Evolutionary conservation across 2,797 vertebrate species (phyloP), one percentile per base, ranked within the genome.

Genomic region (Enteromius afrohamiltoni): DNA sequence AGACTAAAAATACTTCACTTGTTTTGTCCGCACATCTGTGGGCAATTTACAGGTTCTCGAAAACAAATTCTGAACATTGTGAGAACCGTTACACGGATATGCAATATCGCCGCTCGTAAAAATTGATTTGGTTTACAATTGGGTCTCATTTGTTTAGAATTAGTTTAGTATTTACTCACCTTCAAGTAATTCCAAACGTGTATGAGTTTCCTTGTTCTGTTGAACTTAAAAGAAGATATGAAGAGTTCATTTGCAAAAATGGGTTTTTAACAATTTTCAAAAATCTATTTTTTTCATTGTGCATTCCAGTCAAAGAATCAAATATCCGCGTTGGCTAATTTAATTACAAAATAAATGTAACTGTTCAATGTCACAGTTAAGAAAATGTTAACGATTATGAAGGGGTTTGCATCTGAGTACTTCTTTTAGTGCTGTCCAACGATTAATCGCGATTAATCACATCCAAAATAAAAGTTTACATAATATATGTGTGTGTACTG

Each of bases 11-110:
- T 47, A 68, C 49, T 80, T 19, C 7, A 21, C 26, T 34, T 37
- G 45, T 37, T 45, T 69, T 40, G 62, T 80, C 40, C 7, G 26
- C 55, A 49, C 62, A 60, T 79, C 19, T 83, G 68, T 67, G 51
- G 21, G 2, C 13, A 37, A 62, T 83, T 40, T 62, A 49, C 19
- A 29, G 16, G 11, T 42, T n/a, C 19, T 67, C 23, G 23, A 51
- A 87, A 74, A 68, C 37, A 77, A 77, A 73, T 34, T 23, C 5
- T 4, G 31, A 65, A 65, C 31, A 53, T 13, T 6, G 21, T 11
- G 21, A 67, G 17, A 73, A 65, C 65, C 3, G 16, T 14, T 21
- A n/a, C 34, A 73, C 10, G 34, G 45, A 23, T 49, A 16, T 19
- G 7, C 23, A 51, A 31, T 31, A 51, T 21, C 11, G 16, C 69